Percentiles rank a stretch among this genome's conserved stretches.
Conservation (phyloP, 1,140 invertebrate genomes). For the Archivesica marissinica region DNA sequence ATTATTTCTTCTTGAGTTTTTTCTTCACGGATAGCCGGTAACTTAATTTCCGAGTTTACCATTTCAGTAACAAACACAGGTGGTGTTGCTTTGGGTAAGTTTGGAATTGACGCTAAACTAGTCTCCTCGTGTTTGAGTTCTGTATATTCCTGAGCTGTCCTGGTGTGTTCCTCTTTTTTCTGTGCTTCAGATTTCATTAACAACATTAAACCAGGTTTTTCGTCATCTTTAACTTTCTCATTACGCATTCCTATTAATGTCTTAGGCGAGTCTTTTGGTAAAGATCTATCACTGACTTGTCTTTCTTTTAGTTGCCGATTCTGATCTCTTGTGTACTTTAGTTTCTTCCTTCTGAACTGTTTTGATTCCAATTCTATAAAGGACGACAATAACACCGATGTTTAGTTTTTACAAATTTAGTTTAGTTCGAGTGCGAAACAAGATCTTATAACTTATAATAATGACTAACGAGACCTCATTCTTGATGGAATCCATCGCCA, state of each 20-base stretch:
- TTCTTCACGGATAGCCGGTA: constrained; percentile 69
- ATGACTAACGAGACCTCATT: too few relatives aligned
- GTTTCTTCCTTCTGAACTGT: constrained; percentile 40
- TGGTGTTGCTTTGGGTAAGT: constrained; percentile 27
- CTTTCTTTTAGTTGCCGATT: neutral
- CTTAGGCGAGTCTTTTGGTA: constrained; percentile 7
- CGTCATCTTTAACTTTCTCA: constrained; percentile 13
- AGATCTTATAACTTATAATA: too few relatives aligned
- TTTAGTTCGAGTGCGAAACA: too few relatives aligned
- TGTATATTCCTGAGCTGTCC: neutral
- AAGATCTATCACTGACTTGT: neutral
- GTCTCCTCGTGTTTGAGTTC: neutral
- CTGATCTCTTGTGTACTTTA: neutral
- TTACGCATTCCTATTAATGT: neutral
- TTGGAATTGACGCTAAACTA: constrained; percentile 15
- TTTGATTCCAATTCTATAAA: constrained; percentile 48
- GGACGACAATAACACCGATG: neutral
- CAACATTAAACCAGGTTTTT: constrained; percentile 8
- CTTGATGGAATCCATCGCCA: too few relatives aligned
- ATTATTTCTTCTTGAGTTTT: constrained; percentile 69
- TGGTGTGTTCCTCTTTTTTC: neutral
- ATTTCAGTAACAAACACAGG: constrained; percentile 69
- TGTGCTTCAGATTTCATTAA: neutral
- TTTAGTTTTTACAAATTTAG: neutral
- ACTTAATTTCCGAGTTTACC: constrained; percentile 51